Percentiles rank a stretch among this genome's conserved stretches.
Conservation (phyloP, 1,140 invertebrate genomes). For the Drosophila kepulauana region DNA sequence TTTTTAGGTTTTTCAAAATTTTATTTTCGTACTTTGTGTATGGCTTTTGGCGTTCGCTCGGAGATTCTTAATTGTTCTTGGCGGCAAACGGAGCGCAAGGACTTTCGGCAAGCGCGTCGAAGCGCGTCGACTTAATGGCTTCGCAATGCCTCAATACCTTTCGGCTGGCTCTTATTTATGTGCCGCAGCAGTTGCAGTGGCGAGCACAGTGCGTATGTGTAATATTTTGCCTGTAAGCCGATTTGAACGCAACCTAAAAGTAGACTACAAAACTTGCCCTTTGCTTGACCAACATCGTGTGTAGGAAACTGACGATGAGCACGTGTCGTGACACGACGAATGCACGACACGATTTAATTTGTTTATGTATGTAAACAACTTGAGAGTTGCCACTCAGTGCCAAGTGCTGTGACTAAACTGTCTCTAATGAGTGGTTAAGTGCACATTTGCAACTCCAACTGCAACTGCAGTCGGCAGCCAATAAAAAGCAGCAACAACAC, state of each 20-base stretch:
- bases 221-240: conserved; percentile 60
- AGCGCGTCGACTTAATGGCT: conserved; percentile 67
- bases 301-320: background rate
- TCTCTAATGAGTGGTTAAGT: conserved; percentile 74
- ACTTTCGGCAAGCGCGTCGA: conserved; percentile 45
- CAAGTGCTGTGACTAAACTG: conserved; percentile 11
- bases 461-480: conserved; percentile 33
- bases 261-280: background rate
- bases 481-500: conserved; percentile 66
- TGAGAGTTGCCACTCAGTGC: background rate
- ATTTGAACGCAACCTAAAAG: conserved; percentile 29
- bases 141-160: conserved; percentile 54
- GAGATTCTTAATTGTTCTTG: conserved; percentile 69
- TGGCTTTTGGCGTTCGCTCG: conserved; percentile 61
- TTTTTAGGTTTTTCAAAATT: conserved; percentile 48
- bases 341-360: background rate
- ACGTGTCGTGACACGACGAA: background rate
- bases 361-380: background rate
- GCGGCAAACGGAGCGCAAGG: conserved; percentile 42
- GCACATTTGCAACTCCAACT: conserved; percentile 60
- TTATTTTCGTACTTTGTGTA: conserved; percentile 58
- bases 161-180: conserved; percentile 60
- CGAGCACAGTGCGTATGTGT: conserved; percentile 40
- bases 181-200: background rate
- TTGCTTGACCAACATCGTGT: too few species aligned